These are phyloP conservation scores for Rhincodon typus DNA, from an alignment of 2,797 vertebrate species.

Conservation along the genomic window DNA sequence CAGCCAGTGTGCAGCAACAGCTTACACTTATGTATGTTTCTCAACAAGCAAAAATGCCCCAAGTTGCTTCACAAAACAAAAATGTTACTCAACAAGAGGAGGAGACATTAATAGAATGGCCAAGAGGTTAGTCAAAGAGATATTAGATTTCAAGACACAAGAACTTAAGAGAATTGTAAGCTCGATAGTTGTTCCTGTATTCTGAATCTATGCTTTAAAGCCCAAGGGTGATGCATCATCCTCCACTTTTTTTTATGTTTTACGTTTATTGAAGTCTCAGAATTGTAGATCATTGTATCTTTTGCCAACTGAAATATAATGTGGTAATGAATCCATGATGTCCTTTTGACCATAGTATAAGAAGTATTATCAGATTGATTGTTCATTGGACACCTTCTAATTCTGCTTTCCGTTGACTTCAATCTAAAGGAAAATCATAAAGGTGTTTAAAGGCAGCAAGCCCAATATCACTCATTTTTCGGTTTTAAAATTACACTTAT, in stretches of 20 bases:
- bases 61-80: not conserved
- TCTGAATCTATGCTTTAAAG: not conserved
- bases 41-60: not conserved
- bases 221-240: not conserved
- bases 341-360: not conserved
- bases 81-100: not conserved
- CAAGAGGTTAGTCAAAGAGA: not conserved
- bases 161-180: not conserved
- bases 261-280: not conserved
- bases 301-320: not conserved
- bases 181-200: not conserved
- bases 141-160: not conserved
- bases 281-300: not conserved
- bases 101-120: not conserved
- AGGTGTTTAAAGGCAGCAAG: not conserved
- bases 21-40: not conserved
- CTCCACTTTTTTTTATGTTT: not conserved
- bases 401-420: not conserved
- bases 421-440: not conserved
- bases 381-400: not conserved
- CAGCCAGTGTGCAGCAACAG: not conserved
- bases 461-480: not conserved
- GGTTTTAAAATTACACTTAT: not conserved
- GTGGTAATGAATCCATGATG: not conserved
- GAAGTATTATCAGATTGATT: not conserved